Percentiles rank a stretch among this genome's conserved stretches.
Evolutionary conservation across 2,888 invertebrate species (phyloP).

Genomic region (Mythimna vitellina): DNA sequence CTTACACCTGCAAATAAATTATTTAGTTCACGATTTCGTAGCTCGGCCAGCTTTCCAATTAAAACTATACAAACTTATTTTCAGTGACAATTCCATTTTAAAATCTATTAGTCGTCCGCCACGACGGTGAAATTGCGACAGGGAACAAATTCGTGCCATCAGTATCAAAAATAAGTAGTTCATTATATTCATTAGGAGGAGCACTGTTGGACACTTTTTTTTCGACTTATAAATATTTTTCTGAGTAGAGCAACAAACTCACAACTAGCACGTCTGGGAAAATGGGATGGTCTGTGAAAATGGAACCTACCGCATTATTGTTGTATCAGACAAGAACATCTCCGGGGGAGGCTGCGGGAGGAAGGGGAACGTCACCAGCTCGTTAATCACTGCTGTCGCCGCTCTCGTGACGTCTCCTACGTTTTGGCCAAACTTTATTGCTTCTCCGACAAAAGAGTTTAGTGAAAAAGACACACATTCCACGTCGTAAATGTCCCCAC

Average conservation of each 20-base stretch:
- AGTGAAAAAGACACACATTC: constrained; percentile 76
- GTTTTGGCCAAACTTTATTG: constrained; percentile 79
- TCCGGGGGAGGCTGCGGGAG: constrained; percentile 52
- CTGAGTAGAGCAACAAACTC: not conserved
- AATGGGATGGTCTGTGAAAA: constrained; percentile 28
- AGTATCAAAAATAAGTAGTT: constrained; percentile 43
- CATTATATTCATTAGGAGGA: constrained; percentile 39
- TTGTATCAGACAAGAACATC: constrained; percentile 50
- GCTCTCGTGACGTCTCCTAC: constrained; percentile 78
- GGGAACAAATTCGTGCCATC: constrained; percentile 42
- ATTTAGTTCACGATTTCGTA: constrained; percentile 25
- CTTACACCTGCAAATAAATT: constrained; percentile 30
- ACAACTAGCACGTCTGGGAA: constrained; percentile 9
- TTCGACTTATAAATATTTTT: constrained; percentile 14
- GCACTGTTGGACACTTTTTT: constrained; percentile 28
- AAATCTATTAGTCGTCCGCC: constrained; percentile 49
- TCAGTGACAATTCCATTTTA: constrained; percentile 53
- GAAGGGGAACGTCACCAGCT: constrained; percentile 73
- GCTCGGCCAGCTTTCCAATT: constrained; percentile 46
- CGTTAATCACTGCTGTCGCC: constrained; percentile 85
- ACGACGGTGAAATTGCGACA: constrained; percentile 29
- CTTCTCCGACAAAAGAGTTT: constrained; percentile 76
- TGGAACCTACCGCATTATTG: constrained; percentile 52
- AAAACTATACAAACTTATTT: constrained; percentile 51
- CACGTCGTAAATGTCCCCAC: constrained; percentile 76